These are phyloP conservation scores for Brevipalpus yothersi DNA, from an alignment of 1,140 invertebrate genomes.

Conservation along the genomic window DNA sequence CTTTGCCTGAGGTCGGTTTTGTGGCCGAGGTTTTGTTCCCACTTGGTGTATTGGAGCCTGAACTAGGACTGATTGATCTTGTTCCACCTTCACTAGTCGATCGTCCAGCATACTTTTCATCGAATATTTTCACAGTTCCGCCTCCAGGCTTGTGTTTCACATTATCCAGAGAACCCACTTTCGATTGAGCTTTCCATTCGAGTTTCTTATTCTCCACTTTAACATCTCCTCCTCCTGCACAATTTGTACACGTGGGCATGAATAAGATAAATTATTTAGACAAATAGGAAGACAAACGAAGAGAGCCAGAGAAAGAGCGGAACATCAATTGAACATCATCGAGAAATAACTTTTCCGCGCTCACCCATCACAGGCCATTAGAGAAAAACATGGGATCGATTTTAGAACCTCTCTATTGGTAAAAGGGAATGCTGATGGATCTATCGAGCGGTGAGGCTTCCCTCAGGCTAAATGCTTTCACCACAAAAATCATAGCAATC, in stretches of 20 bases:
- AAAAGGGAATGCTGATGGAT: too few relatives aligned
- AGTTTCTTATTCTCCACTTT: conserved; percentile 73
- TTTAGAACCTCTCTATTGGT: too few relatives aligned
- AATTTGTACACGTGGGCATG: neutral
- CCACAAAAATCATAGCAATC: too few relatives aligned
- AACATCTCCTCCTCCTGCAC: conserved; percentile 62
- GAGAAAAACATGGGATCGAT: neutral
- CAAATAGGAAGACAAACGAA: neutral
- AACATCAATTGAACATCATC: neutral
- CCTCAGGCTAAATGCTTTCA: too few relatives aligned
- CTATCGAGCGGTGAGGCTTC: too few relatives aligned
- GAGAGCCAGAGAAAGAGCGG: too few relatives aligned
- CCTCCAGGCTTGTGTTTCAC: conserved; percentile 63
- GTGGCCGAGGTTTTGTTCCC: too few relatives aligned
- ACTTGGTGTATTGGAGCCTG: neutral
- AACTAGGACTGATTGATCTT: neutral
- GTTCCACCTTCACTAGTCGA: neutral
- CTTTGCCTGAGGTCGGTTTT: too few relatives aligned
- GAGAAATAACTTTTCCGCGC: too few relatives aligned
- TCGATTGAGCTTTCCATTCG: conserved; percentile 56
- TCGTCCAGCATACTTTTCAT: conserved; percentile 5
- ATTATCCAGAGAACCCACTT: conserved; percentile 66
- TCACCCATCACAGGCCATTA: neutral
- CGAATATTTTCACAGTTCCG: conserved; percentile 56
- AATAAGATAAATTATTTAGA: neutral